Evolutionary conservation across 2,113 vertebrate genomes (phyloP), one percentile per base, ranked within the genome.

Genomic region (Leptobrachium leishanense): DNA sequence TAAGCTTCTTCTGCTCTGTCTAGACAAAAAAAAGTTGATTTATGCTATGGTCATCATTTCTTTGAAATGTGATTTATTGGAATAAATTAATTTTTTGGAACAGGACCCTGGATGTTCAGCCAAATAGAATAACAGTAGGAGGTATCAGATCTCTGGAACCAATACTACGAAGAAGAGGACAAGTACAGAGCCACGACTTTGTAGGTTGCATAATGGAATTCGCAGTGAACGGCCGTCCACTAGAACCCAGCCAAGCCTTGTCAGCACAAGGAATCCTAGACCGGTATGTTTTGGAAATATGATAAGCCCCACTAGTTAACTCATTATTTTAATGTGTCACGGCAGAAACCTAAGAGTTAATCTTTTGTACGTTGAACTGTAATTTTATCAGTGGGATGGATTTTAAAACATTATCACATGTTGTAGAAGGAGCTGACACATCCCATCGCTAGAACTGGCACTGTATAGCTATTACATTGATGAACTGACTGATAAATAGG

Each of bases 181-280:
- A 99, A 64, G 93, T 99, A 84, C 90, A 95, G 87, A 95, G 96
- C 75, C 96, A 99, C 39, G 98, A 99, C 86, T 99, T 99, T 79
- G 93, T 98, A 1, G 98, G 98, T 82, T 99, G 98, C 85, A 94
- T 99, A 90, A 98, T 98, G 97, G 98, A 99, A 88, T 94, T 99
- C 44, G 96, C 97, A n/a, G 94, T 99, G 85, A 99, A 99, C 0
- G 98, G 98, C 53, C 95, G 96, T 72, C 98, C 98, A 0, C 90
- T 99, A 90, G 97, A 99, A 84, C 98, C 98, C 70, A 95, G 95
- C 84, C 98, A 98, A 83, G 95, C 97, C 31, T 82, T 98, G 90
- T 90, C 94, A 79, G 92, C 95, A 42, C 95, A 92, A 81, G 96
- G 95, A 86, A 95, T 98, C 87, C 87, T 98, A 81, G 97, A 99